phyloP scores from a whole-genome alignment of 2,888 invertebrate species.

The Pollenia amentaria region DNA sequence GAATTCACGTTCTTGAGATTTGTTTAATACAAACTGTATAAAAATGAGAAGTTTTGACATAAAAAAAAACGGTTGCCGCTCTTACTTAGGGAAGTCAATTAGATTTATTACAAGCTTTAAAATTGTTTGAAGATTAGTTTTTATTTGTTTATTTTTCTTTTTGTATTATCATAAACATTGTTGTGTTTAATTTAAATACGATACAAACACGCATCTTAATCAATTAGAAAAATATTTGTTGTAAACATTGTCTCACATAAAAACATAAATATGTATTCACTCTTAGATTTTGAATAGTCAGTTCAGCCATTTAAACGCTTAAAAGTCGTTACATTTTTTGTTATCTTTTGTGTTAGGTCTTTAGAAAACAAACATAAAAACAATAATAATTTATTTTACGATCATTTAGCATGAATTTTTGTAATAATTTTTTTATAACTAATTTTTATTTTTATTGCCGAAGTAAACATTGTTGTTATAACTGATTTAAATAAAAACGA shows the following conservation, averaged over 20 bases:
- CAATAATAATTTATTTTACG: slow-evolving; percentile 63
- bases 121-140: too few species aligned
- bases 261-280: neutral
- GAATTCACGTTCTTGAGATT: too few species aligned
- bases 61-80: too few species aligned
- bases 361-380: slow-evolving; percentile 6
- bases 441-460: slow-evolving; percentile 49
- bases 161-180: neutral
- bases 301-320: slow-evolving; percentile 8
- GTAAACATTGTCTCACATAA: slow-evolving; percentile 1
- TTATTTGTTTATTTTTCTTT: too few species aligned
- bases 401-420: slow-evolving; percentile 57
- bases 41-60: too few species aligned
- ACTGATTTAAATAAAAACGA: slow-evolving; percentile 24
- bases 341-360: neutral
- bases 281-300: neutral
- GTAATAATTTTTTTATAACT: slow-evolving; percentile 44
- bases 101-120: too few species aligned
- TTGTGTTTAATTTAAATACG: slow-evolving; percentile 30
- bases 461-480: slow-evolving; percentile 45
- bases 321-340: slow-evolving; percentile 11
- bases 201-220: slow-evolving; percentile 58
- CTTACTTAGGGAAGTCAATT: too few species aligned
- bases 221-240: slow-evolving; percentile 53
- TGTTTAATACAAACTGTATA: too few species aligned